Base-by-base conservation (phyloP, 1,140 invertebrate genomes). In the Heliothis subflexa region DNA sequence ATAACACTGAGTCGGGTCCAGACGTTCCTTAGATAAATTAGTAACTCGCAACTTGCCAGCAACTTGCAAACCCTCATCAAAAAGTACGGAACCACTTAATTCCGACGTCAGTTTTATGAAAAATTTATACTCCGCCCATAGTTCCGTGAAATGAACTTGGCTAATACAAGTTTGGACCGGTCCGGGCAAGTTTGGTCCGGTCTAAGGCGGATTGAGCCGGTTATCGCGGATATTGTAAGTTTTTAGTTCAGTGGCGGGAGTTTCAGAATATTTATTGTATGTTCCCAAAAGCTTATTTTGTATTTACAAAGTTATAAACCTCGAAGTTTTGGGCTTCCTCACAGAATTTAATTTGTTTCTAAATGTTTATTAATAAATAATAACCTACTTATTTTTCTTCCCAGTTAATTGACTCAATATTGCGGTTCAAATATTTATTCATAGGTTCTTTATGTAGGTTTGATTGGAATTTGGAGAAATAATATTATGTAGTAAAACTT, bases 1-100 rank as follows among this genome's bases (percentile, higher is more conserved):
- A 45, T 47, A 33, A 73, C 52, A 73, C 21, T 73, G 52, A 54
- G 70, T 54, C 52, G 70, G 64, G 64, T 68, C 13, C 64, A 49
- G 47, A 68, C 64, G 21, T n/a, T 52, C 21, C 64, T 73, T 18
- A 73, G 52, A 73, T 73, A 73, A 73, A 73, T 73, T 73, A 73
- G 71, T 47, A 73, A 59, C 54, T 73, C 40, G 7, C 11, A 68
- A 68, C 47, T 68, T 64, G 61, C 64, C 64, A 73, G 54, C 54
- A 59, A 73, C 54, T 73, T 73, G 55, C 40, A 50, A 25, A 75
- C 73, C 73, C 59, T 75, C 59, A 75, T 75, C 73, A 75, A 75
- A 75, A 75, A 64, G 57, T 62, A 75, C 25, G 73, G 73, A 75
- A 75, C 57, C 73, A 75, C 59, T 75, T 75, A 75, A 75, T 75